Conservation (phyloP, 2,888 invertebrate species). For the Lithosia quadra region DNA sequence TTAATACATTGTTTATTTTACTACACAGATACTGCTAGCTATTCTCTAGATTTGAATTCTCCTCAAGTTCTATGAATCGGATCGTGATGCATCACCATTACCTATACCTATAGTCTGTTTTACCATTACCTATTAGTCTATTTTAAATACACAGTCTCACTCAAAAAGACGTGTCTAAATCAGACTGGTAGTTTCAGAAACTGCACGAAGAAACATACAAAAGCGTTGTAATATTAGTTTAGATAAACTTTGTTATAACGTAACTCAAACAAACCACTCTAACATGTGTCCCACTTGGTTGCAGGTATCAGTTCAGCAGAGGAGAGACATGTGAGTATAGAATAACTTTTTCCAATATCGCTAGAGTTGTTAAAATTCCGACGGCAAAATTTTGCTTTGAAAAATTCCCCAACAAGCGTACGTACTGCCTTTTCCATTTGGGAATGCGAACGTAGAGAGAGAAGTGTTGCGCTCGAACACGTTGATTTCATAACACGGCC, state of each 20-base stretch:
- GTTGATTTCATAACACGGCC: constrained; percentile 86
- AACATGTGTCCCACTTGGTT: constrained; percentile 56
- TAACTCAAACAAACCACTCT: constrained; percentile 28
- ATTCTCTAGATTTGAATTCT: background rate
- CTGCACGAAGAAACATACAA: background rate
- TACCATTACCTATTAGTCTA: too few relatives aligned
- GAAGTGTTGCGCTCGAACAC: constrained; percentile 84
- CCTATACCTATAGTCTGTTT: too few relatives aligned
- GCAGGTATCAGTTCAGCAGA: constrained; percentile 86
- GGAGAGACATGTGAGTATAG: constrained; percentile 84
- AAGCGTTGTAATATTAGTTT: constrained; percentile 18
- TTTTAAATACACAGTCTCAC: background rate
- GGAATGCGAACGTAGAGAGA: constrained; percentile 75
- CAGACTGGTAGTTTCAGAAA: background rate
- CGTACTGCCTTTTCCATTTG: constrained; percentile 78
- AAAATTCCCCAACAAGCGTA: constrained; percentile 73
- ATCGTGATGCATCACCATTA: too few relatives aligned
- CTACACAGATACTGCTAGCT: background rate
- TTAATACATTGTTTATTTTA: background rate
- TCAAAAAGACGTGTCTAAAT: background rate
- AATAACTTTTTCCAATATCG: constrained; percentile 74
- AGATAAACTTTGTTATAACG: constrained; percentile 20
- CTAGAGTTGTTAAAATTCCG: constrained; percentile 73
- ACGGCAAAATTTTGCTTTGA: constrained; percentile 76
- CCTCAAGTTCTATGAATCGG: background rate